Evolutionary conservation across 1,140 invertebrate genomes (phyloP), one percentile per base, ranked within the genome.

Genomic region (Batillaria attramentaria): DNA sequence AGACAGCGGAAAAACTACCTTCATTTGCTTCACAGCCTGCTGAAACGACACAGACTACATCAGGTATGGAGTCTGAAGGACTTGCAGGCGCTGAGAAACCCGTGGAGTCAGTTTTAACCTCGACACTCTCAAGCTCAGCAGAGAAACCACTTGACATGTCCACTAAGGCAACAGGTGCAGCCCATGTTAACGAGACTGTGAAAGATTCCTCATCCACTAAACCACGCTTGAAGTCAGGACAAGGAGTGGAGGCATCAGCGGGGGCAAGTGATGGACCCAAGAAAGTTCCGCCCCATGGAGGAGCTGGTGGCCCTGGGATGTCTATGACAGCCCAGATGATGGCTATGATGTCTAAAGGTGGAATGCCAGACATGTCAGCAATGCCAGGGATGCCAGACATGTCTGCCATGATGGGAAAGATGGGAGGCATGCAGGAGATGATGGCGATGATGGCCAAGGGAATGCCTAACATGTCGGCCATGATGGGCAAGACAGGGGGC

Each of bases 371-470:
- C 57, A 62, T 62, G 57, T 28, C 33, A 8, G 8, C 10, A 24
- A 62, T 28, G 24, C n/a, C 8, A 10, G 24, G 24, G n/a, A 28
- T 24, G 10, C 57, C 57, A 18, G 68, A 18, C 39, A 70, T 70
- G 68, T 18, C 68, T n/a, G 65, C 10, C 46, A 50, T 50, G 46
- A 50, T 50, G 46, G 10, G 4, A 18, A 24, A 39, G 37, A 39
- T n/a, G n/a, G 66, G 66, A 41, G 66, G 72, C 46, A 73, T 73
- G 72, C 50, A 43, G n/a, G 73, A 75, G 35, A 75, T 75, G 73
- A 75, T 75, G 72, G 28, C 72, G 13, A 73, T 73, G 72, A 73
- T 73, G 73, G 35, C 73, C 20, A 24, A 62, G 46, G 54, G 46
- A 31, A 75, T 62, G 73, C 54, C 57, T 3, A n/a, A 75, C 57